Conservation (phyloP, 2,113 vertebrate species). For the Lasiurus borealis region DNA sequence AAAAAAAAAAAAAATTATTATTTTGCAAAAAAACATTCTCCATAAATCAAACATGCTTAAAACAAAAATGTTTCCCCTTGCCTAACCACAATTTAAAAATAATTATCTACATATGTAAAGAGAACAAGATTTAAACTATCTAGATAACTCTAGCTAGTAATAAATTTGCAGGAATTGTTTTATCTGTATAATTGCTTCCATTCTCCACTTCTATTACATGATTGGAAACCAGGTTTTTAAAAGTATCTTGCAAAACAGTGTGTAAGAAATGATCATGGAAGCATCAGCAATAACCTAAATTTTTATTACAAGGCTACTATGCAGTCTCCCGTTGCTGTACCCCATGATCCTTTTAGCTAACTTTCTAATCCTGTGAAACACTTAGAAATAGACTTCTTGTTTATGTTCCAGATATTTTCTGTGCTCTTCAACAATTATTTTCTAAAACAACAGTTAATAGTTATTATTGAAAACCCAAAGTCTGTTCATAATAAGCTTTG, state of each 20-base stretch:
- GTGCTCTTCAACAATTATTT: not conserved
- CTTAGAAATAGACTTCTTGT: not conserved
- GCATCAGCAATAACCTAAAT: not conserved
- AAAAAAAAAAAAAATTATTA: not conserved
- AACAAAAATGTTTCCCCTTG: not conserved
- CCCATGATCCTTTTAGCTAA: not conserved
- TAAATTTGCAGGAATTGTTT: not conserved
- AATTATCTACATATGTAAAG: not conserved
- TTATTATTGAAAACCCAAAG: conserved; percentile 4
- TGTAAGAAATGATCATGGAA: not conserved
- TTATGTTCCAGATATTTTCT: not conserved
- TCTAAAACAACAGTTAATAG: not conserved
- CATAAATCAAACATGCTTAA: not conserved
- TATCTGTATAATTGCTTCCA: not conserved
- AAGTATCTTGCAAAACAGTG: not conserved
- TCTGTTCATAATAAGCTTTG: not conserved
- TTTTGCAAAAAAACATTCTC: not conserved
- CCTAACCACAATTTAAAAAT: not conserved
- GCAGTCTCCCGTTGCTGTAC: not conserved
- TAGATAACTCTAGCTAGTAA: not conserved
- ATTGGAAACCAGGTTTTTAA: not conserved
- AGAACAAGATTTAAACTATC: not conserved
- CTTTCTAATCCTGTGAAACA: conserved; percentile 1
- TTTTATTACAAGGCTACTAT: not conserved
- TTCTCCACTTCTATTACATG: not conserved